A percentile compares a stretch with the other conserved stretches of the same genome.
Evolutionary conservation across 2,888 invertebrate species (phyloP).

Genomic region (Philonicus albiceps): DNA sequence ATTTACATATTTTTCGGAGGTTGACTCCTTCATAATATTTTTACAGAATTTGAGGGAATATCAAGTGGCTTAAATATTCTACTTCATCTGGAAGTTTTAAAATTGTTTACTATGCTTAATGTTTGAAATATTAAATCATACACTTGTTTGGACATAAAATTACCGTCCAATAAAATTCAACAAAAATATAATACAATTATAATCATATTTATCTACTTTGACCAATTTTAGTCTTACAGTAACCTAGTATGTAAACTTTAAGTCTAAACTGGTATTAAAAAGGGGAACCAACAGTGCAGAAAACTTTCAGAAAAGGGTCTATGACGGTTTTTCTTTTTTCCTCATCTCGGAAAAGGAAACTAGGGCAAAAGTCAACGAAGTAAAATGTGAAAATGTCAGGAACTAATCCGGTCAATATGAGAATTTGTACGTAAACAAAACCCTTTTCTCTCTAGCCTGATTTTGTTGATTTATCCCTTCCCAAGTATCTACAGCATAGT

Average conservation of each 20-base stretch:
- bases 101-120: background rate
- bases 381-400: background rate
- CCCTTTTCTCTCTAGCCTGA: slow-evolving; percentile 19
- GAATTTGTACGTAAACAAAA: slow-evolving; percentile 10
- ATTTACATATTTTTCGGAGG: background rate
- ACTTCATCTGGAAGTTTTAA: background rate
- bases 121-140: background rate
- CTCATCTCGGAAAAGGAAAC: background rate
- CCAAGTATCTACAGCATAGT: background rate
- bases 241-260: background rate
- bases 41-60: background rate
- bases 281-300: background rate
- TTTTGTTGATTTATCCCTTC: slow-evolving; percentile 12
- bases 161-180: background rate
- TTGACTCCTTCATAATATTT: background rate
- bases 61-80: background rate
- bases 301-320: background rate
- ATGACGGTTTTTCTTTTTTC: background rate
- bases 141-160: background rate
- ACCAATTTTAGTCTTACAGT: background rate
- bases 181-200: background rate
- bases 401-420: slow-evolving; percentile 22
- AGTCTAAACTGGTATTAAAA: background rate
- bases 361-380: background rate
- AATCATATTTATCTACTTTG: background rate